Percentiles rank a stretch among this genome's conserved stretches.
phyloP scores from a whole-genome alignment of 2,888 invertebrate genomes.

The Ophion ellenae region DNA sequence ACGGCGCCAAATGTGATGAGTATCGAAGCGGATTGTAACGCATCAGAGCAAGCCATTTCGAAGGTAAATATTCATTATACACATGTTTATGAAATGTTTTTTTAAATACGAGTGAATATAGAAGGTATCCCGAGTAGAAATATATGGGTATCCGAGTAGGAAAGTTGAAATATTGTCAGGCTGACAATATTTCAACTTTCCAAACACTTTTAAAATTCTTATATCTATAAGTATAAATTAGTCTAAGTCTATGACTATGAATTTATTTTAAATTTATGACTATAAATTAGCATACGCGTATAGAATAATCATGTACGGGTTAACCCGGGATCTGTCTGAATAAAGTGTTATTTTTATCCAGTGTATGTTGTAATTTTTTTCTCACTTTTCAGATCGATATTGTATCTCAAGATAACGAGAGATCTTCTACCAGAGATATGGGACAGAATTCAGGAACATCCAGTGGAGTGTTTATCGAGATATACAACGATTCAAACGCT shows the following conservation, averaged over 20 bases:
- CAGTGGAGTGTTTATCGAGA: not conserved
- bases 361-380: not conserved
- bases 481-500: not conserved
- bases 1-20: not conserved
- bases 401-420: not conserved
- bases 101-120: not conserved
- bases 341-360: not conserved
- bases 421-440: not conserved
- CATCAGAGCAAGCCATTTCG: not conserved
- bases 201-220: too few species aligned
- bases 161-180: too few species aligned
- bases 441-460: not conserved
- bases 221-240: too few species aligned
- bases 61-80: not conserved
- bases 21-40: not conserved
- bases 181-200: too few species aligned
- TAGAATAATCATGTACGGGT: too few species aligned
- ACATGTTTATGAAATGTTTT: not conserved
- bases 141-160: too few species aligned
- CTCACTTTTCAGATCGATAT: not conserved
- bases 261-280: too few species aligned
- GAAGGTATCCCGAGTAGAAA: too few species aligned
- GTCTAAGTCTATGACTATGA: too few species aligned
- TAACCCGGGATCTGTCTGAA: too few species aligned
- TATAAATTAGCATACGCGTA: too few species aligned